phyloP scores from a whole-genome alignment of 2,113 vertebrate species.

The Potamarius usumacintae region DNA sequence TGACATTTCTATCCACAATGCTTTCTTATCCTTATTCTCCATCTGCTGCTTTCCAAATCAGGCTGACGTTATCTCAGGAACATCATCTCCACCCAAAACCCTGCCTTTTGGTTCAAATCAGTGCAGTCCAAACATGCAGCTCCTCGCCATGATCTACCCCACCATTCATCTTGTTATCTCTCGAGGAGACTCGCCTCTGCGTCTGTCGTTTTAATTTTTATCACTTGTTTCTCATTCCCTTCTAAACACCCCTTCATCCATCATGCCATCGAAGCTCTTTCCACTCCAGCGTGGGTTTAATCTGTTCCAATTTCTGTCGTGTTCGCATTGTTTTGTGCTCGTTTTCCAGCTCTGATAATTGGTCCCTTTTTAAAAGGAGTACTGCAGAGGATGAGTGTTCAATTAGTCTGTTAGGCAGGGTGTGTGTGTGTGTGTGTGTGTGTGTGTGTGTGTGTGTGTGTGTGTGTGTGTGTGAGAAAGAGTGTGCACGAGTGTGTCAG shows the following conservation, averaged over 20 bases:
- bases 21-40: background rate
- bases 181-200: constrained; percentile 4
- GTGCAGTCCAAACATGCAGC: background rate
- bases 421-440: background rate
- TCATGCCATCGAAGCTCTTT: constrained; percentile 31
- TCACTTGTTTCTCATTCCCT: constrained; percentile 51
- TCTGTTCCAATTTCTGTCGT: constrained; percentile 60
- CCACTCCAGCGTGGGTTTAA: constrained; percentile 57
- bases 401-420: background rate
- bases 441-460: background rate
- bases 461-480: background rate
- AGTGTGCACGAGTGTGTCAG: background rate
- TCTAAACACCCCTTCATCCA: constrained; percentile 57
- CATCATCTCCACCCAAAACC: background rate
- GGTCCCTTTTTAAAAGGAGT: constrained; percentile 43
- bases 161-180: constrained; percentile 57
- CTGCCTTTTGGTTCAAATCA: background rate
- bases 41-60: background rate
- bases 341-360: constrained; percentile 60
- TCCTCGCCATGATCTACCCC: constrained; percentile 40
- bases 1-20: background rate
- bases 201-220: constrained; percentile 36
- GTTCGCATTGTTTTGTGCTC: constrained; percentile 49
- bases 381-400: constrained; percentile 1
- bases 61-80: background rate